phyloP scores from a whole-genome alignment of 1,140 invertebrate species.

The Lamellibrachia luymesi region DNA sequence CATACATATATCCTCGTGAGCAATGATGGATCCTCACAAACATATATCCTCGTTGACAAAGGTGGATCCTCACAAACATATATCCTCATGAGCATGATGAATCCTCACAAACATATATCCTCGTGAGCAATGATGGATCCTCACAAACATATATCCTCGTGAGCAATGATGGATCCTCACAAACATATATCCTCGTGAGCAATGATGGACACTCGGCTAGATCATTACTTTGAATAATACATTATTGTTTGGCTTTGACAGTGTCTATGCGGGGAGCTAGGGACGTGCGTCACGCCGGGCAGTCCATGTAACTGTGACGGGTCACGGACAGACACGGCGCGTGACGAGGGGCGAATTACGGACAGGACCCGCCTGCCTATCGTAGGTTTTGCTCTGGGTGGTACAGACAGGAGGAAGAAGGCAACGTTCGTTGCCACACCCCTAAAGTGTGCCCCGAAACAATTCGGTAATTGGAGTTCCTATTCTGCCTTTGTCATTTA shows the following conservation, averaged over 20 bases:
- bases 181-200: no score
- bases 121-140: no score
- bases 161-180: no score
- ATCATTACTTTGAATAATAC: no score
- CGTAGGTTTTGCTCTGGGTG: not conserved
- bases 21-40: no score
- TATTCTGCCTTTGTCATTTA: not conserved
- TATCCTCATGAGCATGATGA: no score
- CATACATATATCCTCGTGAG: no score
- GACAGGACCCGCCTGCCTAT: not conserved
- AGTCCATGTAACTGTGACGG: constrained; percentile 13
- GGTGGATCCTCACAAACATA: no score
- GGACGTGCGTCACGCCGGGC: not conserved
- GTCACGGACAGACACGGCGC: not conserved
- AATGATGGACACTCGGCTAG: no score
- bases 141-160: no score
- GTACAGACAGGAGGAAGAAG: not conserved
- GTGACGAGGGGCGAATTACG: not conserved
- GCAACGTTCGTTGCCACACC: not conserved
- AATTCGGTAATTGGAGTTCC: not conserved
- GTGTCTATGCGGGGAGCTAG: constrained; percentile 10
- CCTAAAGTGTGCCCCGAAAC: not conserved
- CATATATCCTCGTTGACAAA: no score
- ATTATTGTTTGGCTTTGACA: not conserved
- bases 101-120: no score